Conservation (phyloP, 2,113 vertebrate genomes). For the Anoura caudifer region DNA sequence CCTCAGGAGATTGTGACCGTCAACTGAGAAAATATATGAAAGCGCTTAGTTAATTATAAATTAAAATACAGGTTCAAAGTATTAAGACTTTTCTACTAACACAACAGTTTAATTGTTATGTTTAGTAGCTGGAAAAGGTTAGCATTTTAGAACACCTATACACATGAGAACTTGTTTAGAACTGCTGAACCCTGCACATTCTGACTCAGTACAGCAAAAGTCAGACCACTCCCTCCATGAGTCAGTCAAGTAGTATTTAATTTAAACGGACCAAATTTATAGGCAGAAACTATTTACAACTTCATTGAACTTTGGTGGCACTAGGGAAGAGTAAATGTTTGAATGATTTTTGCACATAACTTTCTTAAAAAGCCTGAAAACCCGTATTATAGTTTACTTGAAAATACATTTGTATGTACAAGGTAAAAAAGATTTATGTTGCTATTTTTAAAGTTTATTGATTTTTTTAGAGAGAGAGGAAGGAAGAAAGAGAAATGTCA, state of each 20-base stretch:
- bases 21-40: constrained; percentile 37
- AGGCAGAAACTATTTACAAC: constrained; percentile 50
- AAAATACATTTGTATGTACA: constrained; percentile 19
- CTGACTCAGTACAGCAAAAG: constrained; percentile 84
- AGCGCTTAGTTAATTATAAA: constrained; percentile 52
- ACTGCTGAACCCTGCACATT: constrained; percentile 69
- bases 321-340: constrained; percentile 40
- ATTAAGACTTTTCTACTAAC: constrained; percentile 17
- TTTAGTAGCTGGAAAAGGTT: constrained; percentile 63
- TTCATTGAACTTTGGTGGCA: constrained; percentile 46
- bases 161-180: constrained; percentile 76
- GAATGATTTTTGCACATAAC: constrained; percentile 21
- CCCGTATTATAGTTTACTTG: background rate
- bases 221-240: constrained; percentile 79
- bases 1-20: background rate
- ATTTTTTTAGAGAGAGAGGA: too few species aligned
- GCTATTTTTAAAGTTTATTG: too few species aligned
- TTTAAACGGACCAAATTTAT: constrained; percentile 66
- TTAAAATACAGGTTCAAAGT: constrained; percentile 32
- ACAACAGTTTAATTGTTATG: constrained; percentile 30
- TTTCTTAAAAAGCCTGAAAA: background rate
- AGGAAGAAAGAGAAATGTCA: too few species aligned
- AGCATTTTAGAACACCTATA: constrained; percentile 69
- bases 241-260: constrained; percentile 78
- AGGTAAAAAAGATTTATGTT: constrained; percentile 14